Conservation (phyloP, 2,113 vertebrate genomes). For the Apus apus region DNA sequence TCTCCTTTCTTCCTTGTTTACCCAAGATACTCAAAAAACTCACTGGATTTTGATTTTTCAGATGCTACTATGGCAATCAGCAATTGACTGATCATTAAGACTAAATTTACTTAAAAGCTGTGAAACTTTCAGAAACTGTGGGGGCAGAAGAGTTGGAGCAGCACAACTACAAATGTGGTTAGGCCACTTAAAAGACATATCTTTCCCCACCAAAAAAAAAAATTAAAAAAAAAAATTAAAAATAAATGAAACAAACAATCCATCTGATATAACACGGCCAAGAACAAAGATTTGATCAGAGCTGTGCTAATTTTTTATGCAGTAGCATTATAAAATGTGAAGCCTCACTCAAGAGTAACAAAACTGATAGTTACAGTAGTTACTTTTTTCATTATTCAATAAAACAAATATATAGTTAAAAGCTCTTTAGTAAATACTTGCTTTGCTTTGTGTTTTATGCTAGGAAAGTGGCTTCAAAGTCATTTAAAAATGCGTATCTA, state of each 20-base stretch:
- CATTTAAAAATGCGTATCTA: not conserved
- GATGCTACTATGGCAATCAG: not conserved
- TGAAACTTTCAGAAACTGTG: not conserved
- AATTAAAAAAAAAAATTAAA: too few species aligned
- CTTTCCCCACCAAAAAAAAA: not conserved
- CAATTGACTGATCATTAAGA: not conserved
- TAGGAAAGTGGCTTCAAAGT: not conserved
- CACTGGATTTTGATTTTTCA: not conserved
- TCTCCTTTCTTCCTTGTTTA: not conserved
- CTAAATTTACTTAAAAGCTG: not conserved
- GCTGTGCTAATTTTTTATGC: not conserved
- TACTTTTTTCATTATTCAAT: not conserved
- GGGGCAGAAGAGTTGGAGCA: not conserved
- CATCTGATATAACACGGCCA: not conserved
- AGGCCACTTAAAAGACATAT: constrained; percentile 44
- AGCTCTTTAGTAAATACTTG: not conserved
- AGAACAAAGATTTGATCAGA: constrained; percentile 12
- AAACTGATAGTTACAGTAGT: not conserved
- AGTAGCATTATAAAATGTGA: not conserved
- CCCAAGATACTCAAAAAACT: not conserved
- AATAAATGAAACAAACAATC: not conserved
- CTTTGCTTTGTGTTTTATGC: not conserved
- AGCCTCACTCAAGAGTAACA: not conserved
- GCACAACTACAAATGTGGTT: constrained; percentile 24
- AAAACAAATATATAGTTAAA: not conserved